Conservation (phyloP, 2,113 vertebrate species). For the Paraplagusia blochii region DNA sequence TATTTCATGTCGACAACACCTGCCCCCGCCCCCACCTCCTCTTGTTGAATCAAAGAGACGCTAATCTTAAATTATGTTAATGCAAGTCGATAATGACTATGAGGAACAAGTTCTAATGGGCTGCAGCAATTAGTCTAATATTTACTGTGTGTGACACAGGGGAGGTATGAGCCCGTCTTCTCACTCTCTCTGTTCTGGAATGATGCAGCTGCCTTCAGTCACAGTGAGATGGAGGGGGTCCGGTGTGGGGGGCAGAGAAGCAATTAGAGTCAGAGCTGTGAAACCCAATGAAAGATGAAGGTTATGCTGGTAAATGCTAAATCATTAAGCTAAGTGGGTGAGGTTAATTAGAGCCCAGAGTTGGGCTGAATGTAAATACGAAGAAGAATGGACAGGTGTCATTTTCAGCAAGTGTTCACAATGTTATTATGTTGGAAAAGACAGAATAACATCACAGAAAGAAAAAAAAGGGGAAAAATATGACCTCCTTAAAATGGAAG, state of each 20-base stretch:
- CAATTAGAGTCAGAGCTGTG: constrained; percentile 2
- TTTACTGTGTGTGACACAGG: constrained; percentile 61
- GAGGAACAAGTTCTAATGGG: constrained; percentile 64
- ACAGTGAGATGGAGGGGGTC: no score
- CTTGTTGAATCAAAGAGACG: constrained; percentile 46
- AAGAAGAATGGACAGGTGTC: no score
- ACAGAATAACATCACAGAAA: no score
- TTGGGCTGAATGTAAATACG: no score
- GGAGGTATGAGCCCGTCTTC: constrained; percentile 39
- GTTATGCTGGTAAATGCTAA: constrained; percentile 3
- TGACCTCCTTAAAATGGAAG: no score
- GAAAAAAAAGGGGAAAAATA: no score
- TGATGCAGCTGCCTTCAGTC: constrained; percentile 25
- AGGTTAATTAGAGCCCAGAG: no score
- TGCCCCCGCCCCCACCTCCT: constrained; percentile 21
- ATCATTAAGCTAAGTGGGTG: neutral
- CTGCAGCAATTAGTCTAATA: constrained; percentile 71
- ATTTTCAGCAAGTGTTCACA: no score
- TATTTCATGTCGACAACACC: no score
- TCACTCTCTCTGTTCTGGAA: constrained; percentile 24
- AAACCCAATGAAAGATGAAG: constrained; percentile 8
- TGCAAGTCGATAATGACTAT: constrained; percentile 53
- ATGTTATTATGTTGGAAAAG: no score
- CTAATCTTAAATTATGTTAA: constrained; percentile 71
- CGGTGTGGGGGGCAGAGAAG: neutral